These are phyloP conservation scores for Leucophora obtusa DNA, from an alignment of 2,888 invertebrate genomes.

Conservation along the genomic window DNA sequence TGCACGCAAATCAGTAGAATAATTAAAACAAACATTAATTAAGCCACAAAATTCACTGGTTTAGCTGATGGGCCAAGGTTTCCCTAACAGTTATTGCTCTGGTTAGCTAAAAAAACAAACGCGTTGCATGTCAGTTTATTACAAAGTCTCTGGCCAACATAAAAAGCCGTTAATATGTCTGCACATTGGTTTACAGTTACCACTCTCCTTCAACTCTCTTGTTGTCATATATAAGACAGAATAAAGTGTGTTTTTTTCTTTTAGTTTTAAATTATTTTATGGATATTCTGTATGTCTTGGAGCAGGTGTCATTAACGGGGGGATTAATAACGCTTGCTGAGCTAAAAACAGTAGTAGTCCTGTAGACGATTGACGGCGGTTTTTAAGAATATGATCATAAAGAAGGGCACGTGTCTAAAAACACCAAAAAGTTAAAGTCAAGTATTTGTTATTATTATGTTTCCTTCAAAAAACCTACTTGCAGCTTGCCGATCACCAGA, in stretches of 20 bases:
- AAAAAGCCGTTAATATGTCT: conserved; percentile 42
- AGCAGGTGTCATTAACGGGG: conserved; percentile 60
- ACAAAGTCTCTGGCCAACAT: neutral
- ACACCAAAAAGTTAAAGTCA: conserved; percentile 29
- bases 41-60: conserved; percentile 1
- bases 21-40: conserved; percentile 39
- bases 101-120: neutral
- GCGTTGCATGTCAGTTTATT: conserved; percentile 41
- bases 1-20: conserved; percentile 33
- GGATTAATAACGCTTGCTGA: conserved; percentile 56
- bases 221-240: neutral
- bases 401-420: conserved; percentile 56
- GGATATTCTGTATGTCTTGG: conserved; percentile 23
- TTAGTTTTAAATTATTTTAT: neutral
- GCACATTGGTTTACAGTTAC: neutral
- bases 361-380: conserved; percentile 20
- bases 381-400: conserved; percentile 45
- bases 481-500: conserved; percentile 51
- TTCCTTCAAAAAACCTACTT: conserved; percentile 36
- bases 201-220: neutral
- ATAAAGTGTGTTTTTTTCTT: neutral
- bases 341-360: conserved; percentile 35
- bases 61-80: neutral
- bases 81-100: neutral
- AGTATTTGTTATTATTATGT: conserved; percentile 44